Base-by-base conservation (phyloP, 2,888 invertebrate species). In the Rhimphoctona megacephalus region DNA sequence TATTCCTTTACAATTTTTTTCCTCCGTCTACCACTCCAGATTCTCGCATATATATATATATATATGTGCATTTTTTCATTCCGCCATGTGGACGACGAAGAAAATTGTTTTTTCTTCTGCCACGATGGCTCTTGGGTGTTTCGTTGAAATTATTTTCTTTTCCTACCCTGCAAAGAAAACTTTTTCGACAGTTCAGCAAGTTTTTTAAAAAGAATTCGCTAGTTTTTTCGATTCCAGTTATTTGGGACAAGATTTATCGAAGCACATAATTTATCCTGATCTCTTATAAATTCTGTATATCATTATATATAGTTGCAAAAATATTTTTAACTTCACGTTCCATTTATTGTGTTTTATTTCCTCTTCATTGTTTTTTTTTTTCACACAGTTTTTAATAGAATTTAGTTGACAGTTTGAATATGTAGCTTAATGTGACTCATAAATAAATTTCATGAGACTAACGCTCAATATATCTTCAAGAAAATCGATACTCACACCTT, bases 1-100 rank as follows among this genome's bases (percentile, higher is more conserved):
- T 78, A 78, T 64, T 70, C 66, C 30, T 69, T 72, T 17, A 39
- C 30, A 7, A 9, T 69, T 76, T 67, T 43, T 57, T 61, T 77
- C 36, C 43, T 39, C 9, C 61, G 30, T 17, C 61, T 14, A 14
- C 25, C 14, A 14, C 30, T 30, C 25, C 25, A 61, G 66, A 49
- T 54, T 33, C 54, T 74, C 30, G 36, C 49, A n/a, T 64, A 46
- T 25, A 79, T 76, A 66, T 43, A 25, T 22, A 43, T 22, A 64
- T 43, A 73, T 64, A 54, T n/a, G 22, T 39, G 43, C 14, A 8
- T 67, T 36, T 78, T 67, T 22, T 78, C 2, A 19, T 52, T 67
- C 30, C 6, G 4, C 64, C n/a, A 73, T 11, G 25, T 36, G 25
- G 54, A 49, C 6, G 43, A 61, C 25, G 33, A 46, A 17, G 43